Base-by-base conservation (phyloP, 2,113 vertebrate species). In the Cochlearius cochlearius region DNA sequence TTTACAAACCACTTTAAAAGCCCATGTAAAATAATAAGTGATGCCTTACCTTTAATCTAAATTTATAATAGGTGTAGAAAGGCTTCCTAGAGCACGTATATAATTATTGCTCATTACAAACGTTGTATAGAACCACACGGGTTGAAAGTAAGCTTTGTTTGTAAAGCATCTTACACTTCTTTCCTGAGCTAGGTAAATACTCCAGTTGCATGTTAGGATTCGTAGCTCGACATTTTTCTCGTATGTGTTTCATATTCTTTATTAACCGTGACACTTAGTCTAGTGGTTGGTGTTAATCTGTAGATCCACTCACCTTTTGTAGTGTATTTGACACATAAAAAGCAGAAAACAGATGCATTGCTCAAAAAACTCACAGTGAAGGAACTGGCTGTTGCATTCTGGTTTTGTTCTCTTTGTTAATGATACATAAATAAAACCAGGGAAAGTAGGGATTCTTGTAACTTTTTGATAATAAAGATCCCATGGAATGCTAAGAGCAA, bases 1-100 rank as follows among this genome's bases (percentile, higher is more conserved):
- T 94, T 97, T 94, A 91, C 86, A 95, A 94, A 94, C 63, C 88
- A 22, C 68, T 95, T 92, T 90, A 93, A 94, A 90, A 96, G 68
- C 56, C 36, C 26, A 6, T 67, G 72, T 90, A 66, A 95, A 93
- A 88, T 68, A 92, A 72, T 92, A 92, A 93, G n/a, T 49, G 74
- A 71, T 77, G 38, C 55, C 32, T 72, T 93, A 49, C 69, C 77
- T 92, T 93, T 95, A 86, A 80, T 94, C 55, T 75, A 68, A 60
- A 73, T 53, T 95, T 96, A 41, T 82, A 93, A 93, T 85, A 66
- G 77, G 21, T 72, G 43, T 68, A 64, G 81, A 96, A 96, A 84
- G 62, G 49, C 34, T 82, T 97, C 81, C 53, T 73, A 81, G 77
- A 82, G 60, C 62, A 60, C 1, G 1, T 53, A 9, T 39, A 26